phyloP scores from a whole-genome alignment of 2,888 invertebrate species.

The Uropetala carovei region DNA sequence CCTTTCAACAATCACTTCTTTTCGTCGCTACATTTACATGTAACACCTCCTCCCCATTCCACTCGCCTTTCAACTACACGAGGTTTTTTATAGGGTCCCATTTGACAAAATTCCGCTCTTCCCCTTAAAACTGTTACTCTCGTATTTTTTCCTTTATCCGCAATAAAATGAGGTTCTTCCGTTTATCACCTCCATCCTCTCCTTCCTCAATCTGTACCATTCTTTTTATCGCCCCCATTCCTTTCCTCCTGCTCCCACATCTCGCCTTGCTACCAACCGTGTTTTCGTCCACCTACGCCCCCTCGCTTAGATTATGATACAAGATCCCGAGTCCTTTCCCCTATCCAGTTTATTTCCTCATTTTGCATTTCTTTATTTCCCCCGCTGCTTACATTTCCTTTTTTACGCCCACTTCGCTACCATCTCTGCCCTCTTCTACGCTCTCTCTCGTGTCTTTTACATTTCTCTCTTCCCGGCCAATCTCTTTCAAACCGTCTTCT shows the following conservation, averaged over 20 bases:
- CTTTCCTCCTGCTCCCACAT: background rate
- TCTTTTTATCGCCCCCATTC: background rate
- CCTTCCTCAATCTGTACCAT: background rate
- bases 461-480: background rate
- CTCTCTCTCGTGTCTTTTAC: background rate
- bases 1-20: background rate
- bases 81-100: background rate
- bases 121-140: background rate
- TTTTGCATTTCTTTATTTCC: background rate
- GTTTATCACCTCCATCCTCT: background rate
- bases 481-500: background rate
- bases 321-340: background rate
- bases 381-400: background rate
- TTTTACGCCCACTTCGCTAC: background rate
- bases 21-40: background rate
- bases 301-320: background rate
- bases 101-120: slow-evolving; percentile 7
- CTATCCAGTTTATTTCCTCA: background rate
- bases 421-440: background rate
- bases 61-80: background rate
- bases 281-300: background rate
- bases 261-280: background rate
- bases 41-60: background rate
- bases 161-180: background rate
- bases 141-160: background rate